Percentiles rank a stretch among this genome's conserved stretches.
These are phyloP conservation scores for Amorpha juglandis DNA, from an alignment of 2,888 invertebrate species.

Conservation along the genomic window DNA sequence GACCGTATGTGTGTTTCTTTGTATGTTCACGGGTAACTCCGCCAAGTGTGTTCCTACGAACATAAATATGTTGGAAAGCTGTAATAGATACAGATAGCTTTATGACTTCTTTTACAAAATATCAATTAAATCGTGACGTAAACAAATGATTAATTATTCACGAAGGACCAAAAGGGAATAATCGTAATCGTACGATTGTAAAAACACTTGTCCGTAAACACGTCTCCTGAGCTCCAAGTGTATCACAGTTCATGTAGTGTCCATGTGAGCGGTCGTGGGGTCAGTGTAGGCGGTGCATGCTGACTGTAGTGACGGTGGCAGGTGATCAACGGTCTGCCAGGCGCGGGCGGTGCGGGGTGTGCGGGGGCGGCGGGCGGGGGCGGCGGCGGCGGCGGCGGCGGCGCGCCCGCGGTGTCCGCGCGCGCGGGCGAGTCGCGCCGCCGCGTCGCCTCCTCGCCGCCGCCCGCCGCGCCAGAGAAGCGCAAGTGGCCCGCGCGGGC, in stretches of 20 bases:
- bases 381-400: conserved; percentile 49
- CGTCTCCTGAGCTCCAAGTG: neutral
- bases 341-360: conserved; percentile 51
- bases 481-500: conserved; percentile 87
- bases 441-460: conserved; percentile 78
- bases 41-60: too few relatives aligned
- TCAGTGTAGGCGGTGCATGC: conserved; percentile 20
- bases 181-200: neutral
- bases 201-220: neutral
- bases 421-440: conserved; percentile 65
- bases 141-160: too few relatives aligned
- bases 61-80: too few relatives aligned
- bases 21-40: too few relatives aligned
- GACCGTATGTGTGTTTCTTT: too few relatives aligned
- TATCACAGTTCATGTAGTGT: conserved; percentile 22
- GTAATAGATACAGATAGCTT: too few relatives aligned
- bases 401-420: conserved; percentile 44
- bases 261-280: conserved; percentile 27
- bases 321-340: conserved; percentile 76
- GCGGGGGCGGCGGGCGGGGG: conserved; percentile 46
- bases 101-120: too few relatives aligned
- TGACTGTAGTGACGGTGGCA: conserved; percentile 45
- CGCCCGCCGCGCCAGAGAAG: conserved; percentile 86
- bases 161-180: too few relatives aligned
- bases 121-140: too few relatives aligned